These are phyloP conservation scores for Lagopus leucura DNA, from an alignment of 2,113 vertebrate species.

Conservation along the genomic window DNA sequence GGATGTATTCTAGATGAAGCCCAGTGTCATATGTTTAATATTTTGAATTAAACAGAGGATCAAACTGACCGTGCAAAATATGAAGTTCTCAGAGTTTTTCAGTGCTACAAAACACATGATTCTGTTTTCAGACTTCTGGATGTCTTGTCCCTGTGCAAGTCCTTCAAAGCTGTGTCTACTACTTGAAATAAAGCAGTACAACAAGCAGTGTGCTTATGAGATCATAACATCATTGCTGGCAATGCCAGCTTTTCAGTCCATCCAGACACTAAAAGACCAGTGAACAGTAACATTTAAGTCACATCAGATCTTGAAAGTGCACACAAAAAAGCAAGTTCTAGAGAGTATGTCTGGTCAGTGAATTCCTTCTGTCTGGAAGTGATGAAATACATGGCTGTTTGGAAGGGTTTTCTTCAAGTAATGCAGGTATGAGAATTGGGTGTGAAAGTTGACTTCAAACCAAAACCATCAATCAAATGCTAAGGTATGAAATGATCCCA, in stretches of 20 bases:
- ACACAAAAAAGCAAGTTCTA: neutral
- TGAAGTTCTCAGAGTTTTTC: neutral
- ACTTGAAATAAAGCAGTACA: neutral
- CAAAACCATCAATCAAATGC: neutral
- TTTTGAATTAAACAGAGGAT: neutral
- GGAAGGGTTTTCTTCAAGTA: neutral
- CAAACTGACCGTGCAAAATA: neutral
- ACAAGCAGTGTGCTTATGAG: neutral
- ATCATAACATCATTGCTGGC: neutral
- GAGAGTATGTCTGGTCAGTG: conserved; percentile 32
- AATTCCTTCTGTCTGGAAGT: conserved; percentile 48
- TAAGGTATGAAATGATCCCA: neutral
- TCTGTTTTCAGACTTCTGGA: neutral
- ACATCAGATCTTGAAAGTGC: neutral
- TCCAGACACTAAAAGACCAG: neutral
- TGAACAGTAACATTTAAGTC: neutral
- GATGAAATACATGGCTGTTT: conserved; percentile 1
- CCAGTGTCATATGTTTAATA: neutral
- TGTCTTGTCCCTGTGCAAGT: neutral
- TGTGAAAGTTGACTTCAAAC: neutral
- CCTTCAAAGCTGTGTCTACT: neutral
- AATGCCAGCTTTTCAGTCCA: neutral
- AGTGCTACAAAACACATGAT: neutral
- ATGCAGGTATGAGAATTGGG: conserved; percentile 2
- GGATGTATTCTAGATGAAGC: neutral